A percentile compares a stretch with the other conserved stretches of the same genome.
Conservation (phyloP, 2,113 vertebrate species). For the Hypomesus transpacificus region DNA sequence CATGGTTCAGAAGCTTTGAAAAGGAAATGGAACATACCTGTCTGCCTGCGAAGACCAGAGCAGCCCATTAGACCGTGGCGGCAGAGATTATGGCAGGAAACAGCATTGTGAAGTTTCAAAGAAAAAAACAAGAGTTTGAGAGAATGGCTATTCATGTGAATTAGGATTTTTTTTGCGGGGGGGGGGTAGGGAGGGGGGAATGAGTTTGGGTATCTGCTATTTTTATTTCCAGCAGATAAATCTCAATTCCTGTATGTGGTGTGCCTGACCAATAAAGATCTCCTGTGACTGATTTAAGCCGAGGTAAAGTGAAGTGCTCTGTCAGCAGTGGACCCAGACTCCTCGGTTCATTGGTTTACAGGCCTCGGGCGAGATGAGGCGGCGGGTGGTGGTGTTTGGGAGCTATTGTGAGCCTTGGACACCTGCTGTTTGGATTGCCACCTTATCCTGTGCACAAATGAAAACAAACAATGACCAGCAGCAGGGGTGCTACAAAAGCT, state of each 20-base stretch:
- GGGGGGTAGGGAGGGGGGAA: too few relatives aligned
- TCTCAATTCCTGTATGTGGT: slow-evolving; percentile 15
- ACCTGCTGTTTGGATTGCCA: slow-evolving; percentile 69
- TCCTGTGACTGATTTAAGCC: slow-evolving; percentile 24
- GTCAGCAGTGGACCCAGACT: slow-evolving; percentile 29
- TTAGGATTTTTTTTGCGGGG: slow-evolving; percentile 5
- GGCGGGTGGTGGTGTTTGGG: slow-evolving; percentile 2
- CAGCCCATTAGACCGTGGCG: too few relatives aligned
- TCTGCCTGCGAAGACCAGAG: slow-evolving; percentile 40
- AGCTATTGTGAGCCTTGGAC: slow-evolving; percentile 47
- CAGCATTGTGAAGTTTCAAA: slow-evolving; percentile 51
- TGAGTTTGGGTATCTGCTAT: neutral
- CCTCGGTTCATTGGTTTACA: slow-evolving; percentile 49
- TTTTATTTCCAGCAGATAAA: neutral
- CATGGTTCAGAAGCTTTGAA: slow-evolving; percentile 58
- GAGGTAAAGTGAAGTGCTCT: slow-evolving; percentile 25
- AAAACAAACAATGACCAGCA: slow-evolving; percentile 55
- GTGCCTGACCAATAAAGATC: slow-evolving; percentile 28
- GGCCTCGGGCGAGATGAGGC: slow-evolving; percentile 22
- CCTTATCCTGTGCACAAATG: slow-evolving; percentile 53
- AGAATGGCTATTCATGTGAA: too few relatives aligned
- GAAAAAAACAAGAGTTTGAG: slow-evolving; percentile 29
- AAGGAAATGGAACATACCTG: slow-evolving; percentile 72
- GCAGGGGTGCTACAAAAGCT: slow-evolving; percentile 39
- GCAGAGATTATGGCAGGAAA: slow-evolving; percentile 70